Conservation (phyloP, 2,888 invertebrate species). For the Drosophila peninsularis region DNA sequence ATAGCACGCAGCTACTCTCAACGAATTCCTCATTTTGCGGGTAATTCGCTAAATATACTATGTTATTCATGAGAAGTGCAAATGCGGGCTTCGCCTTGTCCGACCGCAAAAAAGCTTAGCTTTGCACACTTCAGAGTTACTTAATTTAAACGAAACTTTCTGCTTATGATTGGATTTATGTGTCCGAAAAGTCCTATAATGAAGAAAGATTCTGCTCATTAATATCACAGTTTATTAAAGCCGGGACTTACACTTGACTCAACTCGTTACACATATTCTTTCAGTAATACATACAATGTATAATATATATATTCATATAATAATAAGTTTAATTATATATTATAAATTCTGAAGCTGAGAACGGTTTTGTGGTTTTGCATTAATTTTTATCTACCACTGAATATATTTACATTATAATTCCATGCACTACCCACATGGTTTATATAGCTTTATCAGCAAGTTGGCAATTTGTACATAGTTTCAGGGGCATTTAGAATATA, state of each 20-base stretch:
- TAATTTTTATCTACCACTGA: too few relatives aligned
- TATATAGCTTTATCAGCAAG: too few relatives aligned
- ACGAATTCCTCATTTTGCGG: background rate
- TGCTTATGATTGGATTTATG: background rate
- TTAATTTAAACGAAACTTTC: background rate
- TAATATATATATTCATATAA: background rate
- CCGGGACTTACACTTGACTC: background rate
- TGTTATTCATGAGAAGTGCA: background rate
- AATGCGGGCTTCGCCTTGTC: background rate
- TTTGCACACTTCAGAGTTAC: background rate
- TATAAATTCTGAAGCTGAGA: background rate
- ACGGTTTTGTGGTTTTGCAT: background rate
- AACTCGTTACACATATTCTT: background rate
- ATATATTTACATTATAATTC: too few relatives aligned
- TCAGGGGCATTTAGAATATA: too few relatives aligned
- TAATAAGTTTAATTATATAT: background rate
- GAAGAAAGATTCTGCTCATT: background rate
- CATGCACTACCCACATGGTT: too few relatives aligned
- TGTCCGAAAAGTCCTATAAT: background rate
- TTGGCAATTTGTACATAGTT: too few relatives aligned
- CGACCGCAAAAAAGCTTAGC: background rate
- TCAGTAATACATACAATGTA: background rate
- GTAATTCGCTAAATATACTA: background rate
- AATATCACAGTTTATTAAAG: background rate
- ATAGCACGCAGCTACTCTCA: too few relatives aligned